Evolutionary conservation across 2,113 vertebrate genomes (phyloP).

Genomic region (Cercopithecus mona): DNA sequence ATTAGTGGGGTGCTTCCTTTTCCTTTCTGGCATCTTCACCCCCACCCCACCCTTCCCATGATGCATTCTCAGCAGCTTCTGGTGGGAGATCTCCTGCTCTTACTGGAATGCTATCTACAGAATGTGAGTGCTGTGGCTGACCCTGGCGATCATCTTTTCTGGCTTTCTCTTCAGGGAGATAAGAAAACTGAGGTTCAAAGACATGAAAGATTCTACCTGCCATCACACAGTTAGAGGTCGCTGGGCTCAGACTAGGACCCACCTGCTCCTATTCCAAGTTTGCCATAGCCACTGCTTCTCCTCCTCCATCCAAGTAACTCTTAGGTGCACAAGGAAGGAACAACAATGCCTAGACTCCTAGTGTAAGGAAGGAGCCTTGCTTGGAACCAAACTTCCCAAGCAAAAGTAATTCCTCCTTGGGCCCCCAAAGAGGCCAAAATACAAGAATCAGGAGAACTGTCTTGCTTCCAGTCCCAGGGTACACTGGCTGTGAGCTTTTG

Average conservation of each 20-base stretch:
- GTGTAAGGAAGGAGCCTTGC: not conserved
- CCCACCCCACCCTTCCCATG: fast-evolving
- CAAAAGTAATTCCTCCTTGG: not conserved
- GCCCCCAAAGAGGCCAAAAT: not conserved
- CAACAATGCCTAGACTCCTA: too few species aligned
- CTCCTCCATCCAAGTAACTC: not conserved
- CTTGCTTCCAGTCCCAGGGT: not conserved
- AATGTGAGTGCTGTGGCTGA: fast-evolving
- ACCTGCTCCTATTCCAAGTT: not conserved
- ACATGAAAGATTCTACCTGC: not conserved
- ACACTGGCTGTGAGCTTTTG: not conserved
- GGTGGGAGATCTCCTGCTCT: fast-evolving
- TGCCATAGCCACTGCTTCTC: not conserved
- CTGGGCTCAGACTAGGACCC: not conserved
- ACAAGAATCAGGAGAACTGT: not conserved
- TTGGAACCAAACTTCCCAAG: not conserved
- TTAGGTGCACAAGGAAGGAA: not conserved
- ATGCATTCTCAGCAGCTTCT: not conserved
- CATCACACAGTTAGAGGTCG: fast-evolving
- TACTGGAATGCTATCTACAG: not conserved
- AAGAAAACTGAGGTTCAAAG: not conserved
- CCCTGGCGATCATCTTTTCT: not conserved
- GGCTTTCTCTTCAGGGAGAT: not conserved
- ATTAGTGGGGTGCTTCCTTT: not conserved
- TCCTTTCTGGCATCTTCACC: not conserved